Percentiles rank a stretch among this genome's conserved stretches.
phyloP scores from a whole-genome alignment of 2,113 vertebrate genomes.

The Isurus oxyrinchus region DNA sequence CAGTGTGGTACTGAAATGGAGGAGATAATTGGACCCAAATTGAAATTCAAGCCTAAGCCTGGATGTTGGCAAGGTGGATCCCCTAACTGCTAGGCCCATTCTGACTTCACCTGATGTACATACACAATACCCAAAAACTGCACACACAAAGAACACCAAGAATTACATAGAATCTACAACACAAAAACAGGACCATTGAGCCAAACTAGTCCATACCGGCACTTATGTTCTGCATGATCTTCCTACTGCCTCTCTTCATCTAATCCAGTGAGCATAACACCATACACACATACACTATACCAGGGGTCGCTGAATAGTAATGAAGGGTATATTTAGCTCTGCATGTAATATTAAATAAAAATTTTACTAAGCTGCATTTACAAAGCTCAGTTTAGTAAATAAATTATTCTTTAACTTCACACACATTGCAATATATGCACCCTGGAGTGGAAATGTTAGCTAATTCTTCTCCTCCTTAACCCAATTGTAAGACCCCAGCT shows the following conservation, averaged over 20 bases:
- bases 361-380: neutral
- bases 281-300: neutral
- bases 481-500: neutral
- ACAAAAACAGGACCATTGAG: neutral
- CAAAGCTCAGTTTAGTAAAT: neutral
- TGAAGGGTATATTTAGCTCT: neutral
- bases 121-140: neutral
- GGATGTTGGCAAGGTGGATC: neutral
- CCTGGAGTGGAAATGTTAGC: neutral
- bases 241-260: neutral
- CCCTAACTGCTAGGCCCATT: neutral
- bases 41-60: neutral
- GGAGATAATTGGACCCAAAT: neutral
- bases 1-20: neutral
- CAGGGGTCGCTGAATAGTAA: neutral
- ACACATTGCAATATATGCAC: too few species aligned
- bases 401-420: neutral
- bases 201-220: neutral
- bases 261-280: neutral
- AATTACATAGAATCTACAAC: neutral
- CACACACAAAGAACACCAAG: neutral
- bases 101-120: neutral
- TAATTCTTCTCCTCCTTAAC: neutral
- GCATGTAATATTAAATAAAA: neutral
- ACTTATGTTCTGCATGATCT: neutral